A percentile compares a stretch with the other conserved stretches of the same genome.
phyloP scores from a whole-genome alignment of 2,113 vertebrate species.

The human region GRCh38 chr3:9384501-9385000 shows the following conservation, averaged over 20 bases:
- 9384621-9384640: slow-evolving; percentile 62
- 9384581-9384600: slow-evolving; percentile 97
- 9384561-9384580: slow-evolving; percentile 97
- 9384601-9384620: slow-evolving; percentile 92
- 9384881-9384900: too few species aligned
- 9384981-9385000: too few species aligned
- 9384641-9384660: slow-evolving; percentile 82
- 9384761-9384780: neutral
- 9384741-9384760: slow-evolving; percentile 4
- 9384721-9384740: slow-evolving; percentile 32
- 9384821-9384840: neutral
- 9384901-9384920: too few species aligned
- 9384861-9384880: too few species aligned
- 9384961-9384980: too few species aligned
- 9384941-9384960: too few species aligned
- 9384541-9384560: slow-evolving; percentile 92
- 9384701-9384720: neutral
- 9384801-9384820: neutral
- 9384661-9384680: slow-evolving; percentile 62
- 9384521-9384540: slow-evolving; percentile 93
- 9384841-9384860: neutral
- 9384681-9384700: slow-evolving; percentile 8
- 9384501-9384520: neutral
- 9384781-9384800: neutral
- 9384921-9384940: too few species aligned